Evolutionary conservation across 2,113 vertebrate genomes (phyloP).

Genomic region (Seriola rivoliana): DNA sequence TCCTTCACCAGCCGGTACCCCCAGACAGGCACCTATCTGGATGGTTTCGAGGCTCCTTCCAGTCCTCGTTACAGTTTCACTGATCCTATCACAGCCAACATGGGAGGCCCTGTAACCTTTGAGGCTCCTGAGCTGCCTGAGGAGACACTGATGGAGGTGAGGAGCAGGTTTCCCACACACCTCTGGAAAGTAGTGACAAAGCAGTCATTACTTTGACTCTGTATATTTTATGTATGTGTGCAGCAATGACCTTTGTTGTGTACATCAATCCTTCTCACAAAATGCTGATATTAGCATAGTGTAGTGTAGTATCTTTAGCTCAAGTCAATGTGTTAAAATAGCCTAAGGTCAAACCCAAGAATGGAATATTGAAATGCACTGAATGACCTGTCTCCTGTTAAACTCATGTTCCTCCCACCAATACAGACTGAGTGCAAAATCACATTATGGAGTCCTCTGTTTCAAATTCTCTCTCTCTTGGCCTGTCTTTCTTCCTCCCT

Average conservation of each 20-base stretch:
- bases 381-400: constrained; percentile 9
- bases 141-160: constrained; percentile 98
- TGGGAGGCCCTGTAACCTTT: constrained; percentile 91
- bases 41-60: constrained; percentile 86
- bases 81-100: constrained; percentile 88
- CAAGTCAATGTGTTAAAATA: constrained; percentile 1
- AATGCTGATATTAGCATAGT: not conserved
- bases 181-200: not conserved
- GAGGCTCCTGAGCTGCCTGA: constrained; percentile 95
- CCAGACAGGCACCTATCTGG: constrained; percentile 84
- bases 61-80: constrained; percentile 89
- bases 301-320: not conserved
- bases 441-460: not conserved
- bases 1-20: constrained; percentile 89
- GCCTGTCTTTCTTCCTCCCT: not conserved
- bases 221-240: not conserved
- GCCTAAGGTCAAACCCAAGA: not conserved
- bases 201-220: not conserved
- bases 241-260: not conserved
- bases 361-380: not conserved
- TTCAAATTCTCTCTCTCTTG: constrained; percentile 23
- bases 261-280: not conserved
- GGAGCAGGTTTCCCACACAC: constrained; percentile 29
- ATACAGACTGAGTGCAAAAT: constrained; percentile 11
- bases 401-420: not conserved